These are phyloP conservation scores for Opisthograptis luteolata DNA, from an alignment of 2,888 invertebrate genomes.

Conservation along the genomic window DNA sequence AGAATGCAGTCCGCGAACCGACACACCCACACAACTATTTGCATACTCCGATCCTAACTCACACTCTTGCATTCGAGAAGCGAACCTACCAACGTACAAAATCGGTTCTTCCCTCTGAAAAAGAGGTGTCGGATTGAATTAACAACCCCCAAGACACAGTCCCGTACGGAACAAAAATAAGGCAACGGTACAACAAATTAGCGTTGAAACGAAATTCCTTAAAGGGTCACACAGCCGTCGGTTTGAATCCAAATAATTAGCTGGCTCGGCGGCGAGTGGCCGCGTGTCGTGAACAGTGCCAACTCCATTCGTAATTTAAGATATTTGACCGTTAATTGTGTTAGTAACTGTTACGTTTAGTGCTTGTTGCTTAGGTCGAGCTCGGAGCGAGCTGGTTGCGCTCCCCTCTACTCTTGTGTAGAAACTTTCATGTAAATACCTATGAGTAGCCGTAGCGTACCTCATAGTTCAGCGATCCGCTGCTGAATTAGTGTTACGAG, in stretches of 20 bases:
- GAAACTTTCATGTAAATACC: conserved; percentile 40
- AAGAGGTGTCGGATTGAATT: conserved; percentile 35
- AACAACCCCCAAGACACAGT: conserved; percentile 37
- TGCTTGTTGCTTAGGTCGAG: conserved; percentile 74
- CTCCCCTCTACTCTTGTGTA: conserved; percentile 51
- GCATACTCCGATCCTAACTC: conserved; percentile 63
- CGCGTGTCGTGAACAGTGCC: conserved; percentile 70
- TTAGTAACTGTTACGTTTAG: conserved; percentile 77
- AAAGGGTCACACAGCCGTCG: conserved; percentile 62
- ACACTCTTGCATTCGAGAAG: conserved; percentile 39
- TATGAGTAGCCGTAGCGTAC: conserved; percentile 61
- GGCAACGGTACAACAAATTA: conserved; percentile 55
- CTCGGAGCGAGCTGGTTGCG: conserved; percentile 51
- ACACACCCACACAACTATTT: conserved; percentile 70
- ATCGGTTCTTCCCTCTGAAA: conserved; percentile 20
- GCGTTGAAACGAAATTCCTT: conserved; percentile 58
- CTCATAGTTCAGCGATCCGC: conserved; percentile 59
- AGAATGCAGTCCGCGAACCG: conserved; percentile 75
- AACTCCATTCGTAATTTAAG: conserved; percentile 79
- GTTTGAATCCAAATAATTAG: conserved; percentile 75
- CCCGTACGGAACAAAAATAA: conserved; percentile 51
- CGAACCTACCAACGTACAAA: conserved; percentile 31
- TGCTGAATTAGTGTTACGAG: conserved; percentile 63
- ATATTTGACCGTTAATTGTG: conserved; percentile 77
- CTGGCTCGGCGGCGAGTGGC: conserved; percentile 69